phyloP scores from a whole-genome alignment of 37 sponge, comb jelly and placozoan genomes.

The Halisarca cf. caerulea region DNA sequence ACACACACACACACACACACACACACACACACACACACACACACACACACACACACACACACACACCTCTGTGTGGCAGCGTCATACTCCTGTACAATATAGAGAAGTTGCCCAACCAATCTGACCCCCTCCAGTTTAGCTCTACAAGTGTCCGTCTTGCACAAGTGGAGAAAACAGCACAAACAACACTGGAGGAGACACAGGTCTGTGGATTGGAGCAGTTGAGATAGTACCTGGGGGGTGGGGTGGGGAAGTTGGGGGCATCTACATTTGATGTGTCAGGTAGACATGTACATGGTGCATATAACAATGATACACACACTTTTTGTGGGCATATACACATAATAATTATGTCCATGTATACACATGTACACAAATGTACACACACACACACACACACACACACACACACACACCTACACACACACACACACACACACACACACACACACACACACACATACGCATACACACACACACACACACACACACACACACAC shows the following conservation, averaged over 20 bases:
- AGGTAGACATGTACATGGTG: not conserved
- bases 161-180: constrained; percentile 1
- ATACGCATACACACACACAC: not conserved
- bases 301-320: no score
- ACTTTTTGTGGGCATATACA: no score
- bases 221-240: not conserved
- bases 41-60: not conserved
- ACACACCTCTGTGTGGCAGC: not conserved
- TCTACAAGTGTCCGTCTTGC: not conserved
- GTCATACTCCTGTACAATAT: not conserved
- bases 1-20: not conserved
- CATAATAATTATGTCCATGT: no score
- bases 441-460: constrained; percentile 34
- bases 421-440: constrained; percentile 10
- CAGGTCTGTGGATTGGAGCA: not conserved
- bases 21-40: constrained; percentile 21
- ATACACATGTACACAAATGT: no score
- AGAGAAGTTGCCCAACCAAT: not conserved
- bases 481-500: no score
- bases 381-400: not conserved
- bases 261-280: not conserved
- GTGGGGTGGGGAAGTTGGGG: constrained; percentile 1
- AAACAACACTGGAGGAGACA: constrained; percentile 8
- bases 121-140: not conserved
- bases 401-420: not conserved